phyloP scores from a whole-genome alignment of 2,888 invertebrate genomes.

The Thymelicus sylvestris region DNA sequence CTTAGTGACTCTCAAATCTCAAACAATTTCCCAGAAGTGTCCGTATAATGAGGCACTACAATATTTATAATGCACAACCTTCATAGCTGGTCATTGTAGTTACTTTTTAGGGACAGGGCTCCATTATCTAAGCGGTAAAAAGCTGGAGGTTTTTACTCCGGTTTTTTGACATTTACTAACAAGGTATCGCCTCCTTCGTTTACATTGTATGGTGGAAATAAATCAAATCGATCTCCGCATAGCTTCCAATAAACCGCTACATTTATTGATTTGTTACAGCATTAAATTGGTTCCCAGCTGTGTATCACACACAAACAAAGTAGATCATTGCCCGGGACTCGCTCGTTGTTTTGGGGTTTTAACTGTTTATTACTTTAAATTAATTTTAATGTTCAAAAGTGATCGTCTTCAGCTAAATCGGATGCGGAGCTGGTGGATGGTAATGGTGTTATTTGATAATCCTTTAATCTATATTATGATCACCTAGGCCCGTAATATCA shows the following conservation, averaged over 20 bases:
- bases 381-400: slow-evolving; percentile 7
- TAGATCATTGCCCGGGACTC: slow-evolving; percentile 16
- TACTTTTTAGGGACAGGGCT: slow-evolving; percentile 24
- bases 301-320: slow-evolving; percentile 57
- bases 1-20: neutral
- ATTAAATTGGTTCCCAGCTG: slow-evolving; percentile 83
- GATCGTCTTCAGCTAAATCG: neutral
- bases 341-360: slow-evolving; percentile 24
- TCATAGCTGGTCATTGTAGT: slow-evolving; percentile 20
- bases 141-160: slow-evolving; percentile 47
- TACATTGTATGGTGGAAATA: slow-evolving; percentile 74
- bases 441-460: too few species aligned
- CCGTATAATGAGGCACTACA: slow-evolving; percentile 15
- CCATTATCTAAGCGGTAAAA: slow-evolving; percentile 34
- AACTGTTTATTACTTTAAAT: slow-evolving; percentile 28
- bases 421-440: too few species aligned
- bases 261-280: slow-evolving; percentile 85
- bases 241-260: slow-evolving; percentile 84
- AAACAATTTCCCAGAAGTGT: slow-evolving; percentile 3
- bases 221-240: slow-evolving; percentile 82
- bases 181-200: slow-evolving; percentile 72
- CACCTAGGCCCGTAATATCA: too few species aligned
- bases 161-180: slow-evolving; percentile 81
- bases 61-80: slow-evolving; percentile 19
- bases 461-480: too few species aligned